Base-by-base conservation (phyloP, 2,888 invertebrate species). In the Eilema sororculum region DNA sequence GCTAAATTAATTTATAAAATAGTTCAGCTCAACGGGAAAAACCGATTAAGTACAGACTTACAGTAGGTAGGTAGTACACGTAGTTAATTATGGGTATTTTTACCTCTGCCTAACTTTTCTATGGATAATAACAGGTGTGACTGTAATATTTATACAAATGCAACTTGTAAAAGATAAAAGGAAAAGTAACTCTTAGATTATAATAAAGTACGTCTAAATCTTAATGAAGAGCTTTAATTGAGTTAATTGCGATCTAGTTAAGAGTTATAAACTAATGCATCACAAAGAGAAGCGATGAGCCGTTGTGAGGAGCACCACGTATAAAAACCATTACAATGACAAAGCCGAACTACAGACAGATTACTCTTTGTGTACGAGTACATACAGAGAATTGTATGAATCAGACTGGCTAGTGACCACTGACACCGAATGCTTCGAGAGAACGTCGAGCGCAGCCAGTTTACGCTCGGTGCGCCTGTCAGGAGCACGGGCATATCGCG, bases 311-410 rank as follows among this genome's bases (percentile, higher is more conserved):
- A 24, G 25, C 60, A 67, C 71, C 61, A 78, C 57, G 60, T n/a
- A n/a, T 52, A 61, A 68, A 58, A 58, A 61, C 67, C 28, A 68
- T 64, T 65, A 61, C 61, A 64, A 65, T 60, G 70, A 82, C 76
- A 79, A 82, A 77, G 76, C 65, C 58, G 71, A 41, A 71, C 56
- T n/a, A n/a, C 30, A 52, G 24, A 13, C 30, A 52, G 24, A 24
- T 58, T 58, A 25, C 13, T 67, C 72, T 82, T 78, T 78, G 75
- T 76, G 67, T 74, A 74, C 46, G 72, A 30, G 63, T 46, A 57
- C 16, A 70, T 72, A 73, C 65, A 63, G 72, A 78, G 79, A 82
- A 78, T 82, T 74, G 77, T 60, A 69, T 80, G 82, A 82, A 77
- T 82, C 77, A 79, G 73, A 60, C 78, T 70, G 72, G 72, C 73